These are phyloP conservation scores for Lycocerus yunnanus DNA, from an alignment of 2,888 invertebrate species.

Conservation along the genomic window DNA sequence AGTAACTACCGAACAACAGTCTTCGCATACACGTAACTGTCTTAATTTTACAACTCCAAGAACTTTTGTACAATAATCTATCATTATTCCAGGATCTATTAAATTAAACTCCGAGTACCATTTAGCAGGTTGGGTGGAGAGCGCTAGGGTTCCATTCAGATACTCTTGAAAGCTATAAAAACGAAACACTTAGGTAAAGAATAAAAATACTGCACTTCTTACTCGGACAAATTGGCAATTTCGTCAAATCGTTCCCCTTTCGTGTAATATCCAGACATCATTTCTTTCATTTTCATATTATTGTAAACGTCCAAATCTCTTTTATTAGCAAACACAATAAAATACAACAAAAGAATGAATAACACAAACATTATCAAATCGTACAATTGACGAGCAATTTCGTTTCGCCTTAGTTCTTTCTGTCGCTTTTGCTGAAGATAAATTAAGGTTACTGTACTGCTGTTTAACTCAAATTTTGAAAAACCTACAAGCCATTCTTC, in stretches of 20 bases:
- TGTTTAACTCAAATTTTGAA: not conserved
- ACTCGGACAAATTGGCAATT: not conserved
- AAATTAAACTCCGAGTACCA: conserved; percentile 34
- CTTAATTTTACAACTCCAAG: conserved; percentile 36
- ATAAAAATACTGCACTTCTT: not conserved
- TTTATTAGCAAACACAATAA: conserved; percentile 23
- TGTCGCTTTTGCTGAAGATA: conserved; percentile 6
- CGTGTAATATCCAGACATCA: conserved; percentile 5
- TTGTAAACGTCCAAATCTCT: conserved; percentile 8
- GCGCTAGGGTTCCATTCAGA: conserved; percentile 24
- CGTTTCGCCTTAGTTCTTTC: conserved; percentile 2
- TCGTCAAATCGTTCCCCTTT: conserved; percentile 1
- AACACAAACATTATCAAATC: conserved; percentile 29
- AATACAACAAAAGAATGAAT: conserved; percentile 28
- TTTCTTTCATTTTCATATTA: conserved; percentile 11
- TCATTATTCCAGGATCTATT: conserved; percentile 32
- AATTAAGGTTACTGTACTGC: not conserved
- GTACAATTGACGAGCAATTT: conserved; percentile 19
- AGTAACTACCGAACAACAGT: conserved; percentile 3
- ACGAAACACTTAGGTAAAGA: not conserved
- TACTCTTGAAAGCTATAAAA: conserved; percentile 27
- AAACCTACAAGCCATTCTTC: conserved; percentile 17
- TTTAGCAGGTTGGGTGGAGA: conserved; percentile 14
- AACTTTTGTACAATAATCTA: conserved; percentile 34
- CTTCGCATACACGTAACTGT: conserved; percentile 28